phyloP scores from a whole-genome alignment of 2,888 invertebrate genomes.

The Lycaena phlaeas region DNA sequence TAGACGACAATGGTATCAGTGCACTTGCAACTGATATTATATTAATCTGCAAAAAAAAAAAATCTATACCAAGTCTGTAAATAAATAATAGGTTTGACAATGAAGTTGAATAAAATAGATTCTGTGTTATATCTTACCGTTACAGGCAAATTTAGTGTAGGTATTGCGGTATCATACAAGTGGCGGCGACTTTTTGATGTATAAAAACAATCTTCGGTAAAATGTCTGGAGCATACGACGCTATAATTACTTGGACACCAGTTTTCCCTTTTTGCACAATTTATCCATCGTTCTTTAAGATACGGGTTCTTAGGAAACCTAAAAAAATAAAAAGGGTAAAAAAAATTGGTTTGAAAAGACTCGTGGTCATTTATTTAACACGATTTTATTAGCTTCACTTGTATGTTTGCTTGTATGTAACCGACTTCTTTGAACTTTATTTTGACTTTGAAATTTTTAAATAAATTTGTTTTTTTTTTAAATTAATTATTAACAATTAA shows the following conservation, averaged over 20 bases:
- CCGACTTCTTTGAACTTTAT: too few species aligned
- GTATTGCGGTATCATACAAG: background rate
- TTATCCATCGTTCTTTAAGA: background rate
- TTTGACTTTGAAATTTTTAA: too few species aligned
- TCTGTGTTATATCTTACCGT: background rate
- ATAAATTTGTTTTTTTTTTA: too few species aligned
- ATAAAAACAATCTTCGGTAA: slow-evolving; percentile 1
- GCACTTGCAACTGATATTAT: background rate
- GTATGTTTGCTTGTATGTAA: too few species aligned
- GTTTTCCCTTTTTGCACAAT: background rate
- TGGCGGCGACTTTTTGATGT: background rate
- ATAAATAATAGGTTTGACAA: background rate
- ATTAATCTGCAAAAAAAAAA: background rate
- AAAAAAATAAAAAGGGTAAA: background rate
- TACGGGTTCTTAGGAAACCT: background rate
- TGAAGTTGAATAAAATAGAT: too few species aligned
- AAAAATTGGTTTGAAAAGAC: too few species aligned
- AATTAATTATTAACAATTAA: too few species aligned
- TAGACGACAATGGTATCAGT: background rate
- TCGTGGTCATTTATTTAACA: too few species aligned
- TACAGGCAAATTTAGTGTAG: background rate
- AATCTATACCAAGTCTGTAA: background rate
- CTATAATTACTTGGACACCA: slow-evolving; percentile 8
- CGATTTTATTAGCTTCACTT: too few species aligned
- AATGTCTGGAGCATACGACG: slow-evolving; percentile 4